phyloP scores from a whole-genome alignment of 2,113 vertebrate genomes.

The Gopherus evgoodei region DNA sequence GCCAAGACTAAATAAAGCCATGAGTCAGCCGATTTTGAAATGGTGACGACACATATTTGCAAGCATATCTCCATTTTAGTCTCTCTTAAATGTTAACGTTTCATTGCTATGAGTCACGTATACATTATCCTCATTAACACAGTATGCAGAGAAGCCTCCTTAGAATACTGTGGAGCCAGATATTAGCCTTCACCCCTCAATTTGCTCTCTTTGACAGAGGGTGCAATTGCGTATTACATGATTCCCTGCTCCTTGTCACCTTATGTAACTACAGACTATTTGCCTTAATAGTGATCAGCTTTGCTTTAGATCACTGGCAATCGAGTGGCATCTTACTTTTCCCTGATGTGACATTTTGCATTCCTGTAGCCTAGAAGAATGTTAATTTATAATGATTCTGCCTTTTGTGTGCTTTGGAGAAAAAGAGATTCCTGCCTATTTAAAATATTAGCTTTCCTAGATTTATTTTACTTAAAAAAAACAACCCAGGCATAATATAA shows the following conservation, averaged over 20 bases:
- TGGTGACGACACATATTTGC: not conserved
- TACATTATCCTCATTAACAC: not conserved
- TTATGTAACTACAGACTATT: not conserved
- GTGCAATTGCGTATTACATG: too few relatives aligned
- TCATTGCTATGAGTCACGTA: not conserved
- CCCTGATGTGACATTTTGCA: not conserved
- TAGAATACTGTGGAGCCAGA: not conserved
- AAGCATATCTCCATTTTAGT: not conserved
- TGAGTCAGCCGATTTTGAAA: not conserved
- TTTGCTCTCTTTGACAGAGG: not conserved
- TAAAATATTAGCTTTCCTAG: not conserved
- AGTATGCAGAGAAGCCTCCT: not conserved
- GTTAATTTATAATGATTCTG: not conserved
- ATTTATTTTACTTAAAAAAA: not conserved
- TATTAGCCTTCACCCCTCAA: not conserved
- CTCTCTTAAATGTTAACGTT: accelerated
- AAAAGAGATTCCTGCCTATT: not conserved
- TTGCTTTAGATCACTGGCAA: not conserved
- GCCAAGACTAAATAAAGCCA: not conserved
- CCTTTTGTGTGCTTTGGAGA: not conserved
- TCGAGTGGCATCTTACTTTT: not conserved
- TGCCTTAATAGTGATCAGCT: not conserved
- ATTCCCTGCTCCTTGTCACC: too few relatives aligned
- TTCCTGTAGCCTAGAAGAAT: not conserved
- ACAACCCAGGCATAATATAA: not conserved